Conservation (phyloP, 1,140 invertebrate genomes). For the Calliphora vicina region DNA sequence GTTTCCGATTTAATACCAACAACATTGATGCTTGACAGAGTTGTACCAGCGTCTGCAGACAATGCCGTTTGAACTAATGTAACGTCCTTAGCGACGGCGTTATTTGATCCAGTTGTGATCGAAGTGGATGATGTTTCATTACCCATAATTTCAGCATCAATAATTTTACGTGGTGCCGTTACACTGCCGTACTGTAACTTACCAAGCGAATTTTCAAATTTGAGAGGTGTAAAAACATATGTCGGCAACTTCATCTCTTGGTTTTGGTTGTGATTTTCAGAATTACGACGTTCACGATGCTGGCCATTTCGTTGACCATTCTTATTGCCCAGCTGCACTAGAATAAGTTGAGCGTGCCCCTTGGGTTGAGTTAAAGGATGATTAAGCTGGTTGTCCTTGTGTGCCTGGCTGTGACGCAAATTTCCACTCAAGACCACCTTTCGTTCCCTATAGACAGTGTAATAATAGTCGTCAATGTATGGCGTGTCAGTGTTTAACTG, state of each 20-base stretch:
- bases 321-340: conserved; percentile 61
- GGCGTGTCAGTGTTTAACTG: conserved; percentile 87
- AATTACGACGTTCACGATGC: conserved; percentile 66
- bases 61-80: background rate
- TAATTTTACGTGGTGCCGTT: conserved; percentile 91
- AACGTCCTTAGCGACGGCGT: background rate
- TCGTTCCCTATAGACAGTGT: conserved; percentile 74
- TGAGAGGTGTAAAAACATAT: conserved; percentile 76
- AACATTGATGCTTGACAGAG: background rate
- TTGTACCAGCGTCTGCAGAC: conserved; percentile 15
- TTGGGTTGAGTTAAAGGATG: conserved; percentile 67
- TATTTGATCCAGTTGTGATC: background rate
- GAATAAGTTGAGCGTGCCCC: conserved; percentile 60
- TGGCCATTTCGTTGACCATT: conserved; percentile 60
- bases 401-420: conserved; percentile 67
- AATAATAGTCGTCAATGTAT: conserved; percentile 88
- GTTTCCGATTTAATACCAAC: conserved; percentile 24
- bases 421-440: conserved; percentile 66
- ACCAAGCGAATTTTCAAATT: conserved; percentile 92
- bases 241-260: conserved; percentile 62
- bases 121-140: conserved; percentile 56
- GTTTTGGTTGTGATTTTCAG: conserved; percentile 63
- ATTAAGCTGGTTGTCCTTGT: conserved; percentile 71
- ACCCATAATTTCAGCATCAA: conserved; percentile 83
- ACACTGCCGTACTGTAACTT: conserved; percentile 87